Base-by-base conservation (phyloP, 1,140 invertebrate genomes). In the Arctopsyche grandis region DNA sequence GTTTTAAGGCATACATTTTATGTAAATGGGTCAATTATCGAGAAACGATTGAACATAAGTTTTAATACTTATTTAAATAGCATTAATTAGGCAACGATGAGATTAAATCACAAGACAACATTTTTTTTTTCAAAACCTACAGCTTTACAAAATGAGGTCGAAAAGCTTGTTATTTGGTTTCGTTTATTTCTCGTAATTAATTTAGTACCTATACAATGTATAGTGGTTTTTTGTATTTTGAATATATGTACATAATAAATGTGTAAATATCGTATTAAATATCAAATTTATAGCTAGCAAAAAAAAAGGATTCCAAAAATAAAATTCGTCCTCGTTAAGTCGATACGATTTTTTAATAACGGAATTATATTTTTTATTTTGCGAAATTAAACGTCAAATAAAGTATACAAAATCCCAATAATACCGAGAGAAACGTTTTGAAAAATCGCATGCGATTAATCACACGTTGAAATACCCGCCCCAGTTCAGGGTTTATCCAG, bases 341-440 rank as follows among this genome's bases (percentile, higher is more conserved):
- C 48, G 48, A 52, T 14, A 52, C 16, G 29, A 38, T 38, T 38
- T 16, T 12, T 52, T 52, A 5, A 5, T 24, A 66, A 66, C 19
- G 21, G 26, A 29, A 66, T 26, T 21, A 21, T 60, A n/a, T n/a
- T 19, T n/a, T 9, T 19, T 19, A 19, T 66, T 66, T 66, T 24
- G 14, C 63, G 21, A 66, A 66, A 66, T 66, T 66, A 66, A 66
- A 66, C 63, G 63, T 66, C 63, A 29, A 24, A 29, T 66, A 66
- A 3, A 52, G 48, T 52, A 52, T 10, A 66, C 24, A 24, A 66
- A 66, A 66, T 66, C 63, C 10, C 63, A 12, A 66, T 26, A 66
- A 66, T 66, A 52, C 48, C 12, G 48, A 52, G 48, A 52, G 16
- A 52, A 52, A 14, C 48, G 48, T 4, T 14, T 1, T 66, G 63